Evolutionary conservation across 2,888 invertebrate genomes (phyloP), one percentile per base, ranked within the genome.

Genomic region (Lamellibrachia columna): DNA sequence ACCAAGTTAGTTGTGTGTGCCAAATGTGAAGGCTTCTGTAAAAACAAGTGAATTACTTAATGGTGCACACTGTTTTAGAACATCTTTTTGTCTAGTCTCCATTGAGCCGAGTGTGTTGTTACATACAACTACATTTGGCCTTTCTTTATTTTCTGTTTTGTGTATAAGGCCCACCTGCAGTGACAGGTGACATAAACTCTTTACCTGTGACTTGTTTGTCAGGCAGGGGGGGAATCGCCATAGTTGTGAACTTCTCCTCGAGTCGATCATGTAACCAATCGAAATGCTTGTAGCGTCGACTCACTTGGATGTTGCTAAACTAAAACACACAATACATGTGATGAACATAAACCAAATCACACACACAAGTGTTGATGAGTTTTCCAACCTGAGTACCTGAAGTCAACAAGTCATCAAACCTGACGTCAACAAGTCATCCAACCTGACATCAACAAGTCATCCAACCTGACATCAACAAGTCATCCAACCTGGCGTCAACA

Each of bases 211-310:
- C 98, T 97, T 99, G 99, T 97, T 99, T 99, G 96, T 99, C 99
- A 15, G 99, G 99, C 94, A 99, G 97, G 2, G 99, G 99, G 93
- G 99, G 99, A 95, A 99, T 98, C 3, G 99, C 98, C 95, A 99
- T 98, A 92, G 99, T 97, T 94, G 98, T 98, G 96, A 98, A 99
- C 97, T 99, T 99, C 94, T 98, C 98, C 95, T 98, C 98, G 94
- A 99, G 97, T 95, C 99, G 97, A 96, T 98, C 98, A 97, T 99
- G 99, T 92, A 99, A 97, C 99, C 99, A 99, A 97, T 99, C 99
- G 97, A 99, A 99, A 97, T 99, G 99, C 97, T 99, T 99, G 97
- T 99, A 99, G 95, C 99, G 97, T 94, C 99, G 97, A 93, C 97
- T 97, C 52, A 97, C 99, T 97, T 98, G 98, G 95, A 98, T 98